Conservation (phyloP, 2,797 vertebrate genomes). For the Lindbergichthys nudifrons region DNA sequence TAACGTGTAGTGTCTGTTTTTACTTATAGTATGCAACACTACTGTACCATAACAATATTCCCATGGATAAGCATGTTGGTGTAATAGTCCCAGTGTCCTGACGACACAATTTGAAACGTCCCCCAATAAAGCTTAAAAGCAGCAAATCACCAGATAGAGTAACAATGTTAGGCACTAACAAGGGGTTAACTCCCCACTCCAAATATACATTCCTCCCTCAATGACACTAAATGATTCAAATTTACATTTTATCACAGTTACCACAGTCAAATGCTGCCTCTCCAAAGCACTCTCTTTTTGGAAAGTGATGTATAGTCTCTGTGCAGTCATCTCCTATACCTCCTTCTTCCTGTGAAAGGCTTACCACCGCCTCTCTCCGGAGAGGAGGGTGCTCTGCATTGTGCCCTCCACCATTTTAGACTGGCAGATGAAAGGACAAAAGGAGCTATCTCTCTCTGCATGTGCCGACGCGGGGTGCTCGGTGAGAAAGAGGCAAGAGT, state of each 20-base stretch:
- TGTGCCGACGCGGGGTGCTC: slow-evolving; percentile 35
- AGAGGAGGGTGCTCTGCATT: slow-evolving; percentile 58
- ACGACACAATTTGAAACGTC: neutral
- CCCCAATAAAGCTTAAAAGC: neutral
- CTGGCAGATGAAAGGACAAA: slow-evolving; percentile 73
- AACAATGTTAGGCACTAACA: neutral
- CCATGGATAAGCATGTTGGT: slow-evolving; percentile 4
- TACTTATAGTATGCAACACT: neutral
- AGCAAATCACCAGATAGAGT: neutral
- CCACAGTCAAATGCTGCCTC: slow-evolving; percentile 43
- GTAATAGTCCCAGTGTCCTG: neutral
- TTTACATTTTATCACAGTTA: slow-evolving; percentile 46
- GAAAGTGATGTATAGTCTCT: slow-evolving; percentile 62
- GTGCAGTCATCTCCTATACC: slow-evolving; percentile 66
- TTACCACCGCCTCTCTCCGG: slow-evolving; percentile 63
- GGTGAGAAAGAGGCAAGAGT: slow-evolving; percentile 31
- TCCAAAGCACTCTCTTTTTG: slow-evolving; percentile 41
- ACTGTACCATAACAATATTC: slow-evolving; percentile 8
- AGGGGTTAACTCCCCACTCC: slow-evolving; percentile 24
- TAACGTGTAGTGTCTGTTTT: neutral
- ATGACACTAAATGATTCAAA: slow-evolving; percentile 47
- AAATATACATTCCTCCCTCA: slow-evolving; percentile 2
- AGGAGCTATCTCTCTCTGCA: slow-evolving; percentile 50
- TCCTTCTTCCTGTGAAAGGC: slow-evolving; percentile 55
- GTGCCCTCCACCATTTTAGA: slow-evolving; percentile 73